Evolutionary conservation across 2,113 vertebrate genomes (phyloP).

Genomic region (Aldabrachelys gigantea): DNA sequence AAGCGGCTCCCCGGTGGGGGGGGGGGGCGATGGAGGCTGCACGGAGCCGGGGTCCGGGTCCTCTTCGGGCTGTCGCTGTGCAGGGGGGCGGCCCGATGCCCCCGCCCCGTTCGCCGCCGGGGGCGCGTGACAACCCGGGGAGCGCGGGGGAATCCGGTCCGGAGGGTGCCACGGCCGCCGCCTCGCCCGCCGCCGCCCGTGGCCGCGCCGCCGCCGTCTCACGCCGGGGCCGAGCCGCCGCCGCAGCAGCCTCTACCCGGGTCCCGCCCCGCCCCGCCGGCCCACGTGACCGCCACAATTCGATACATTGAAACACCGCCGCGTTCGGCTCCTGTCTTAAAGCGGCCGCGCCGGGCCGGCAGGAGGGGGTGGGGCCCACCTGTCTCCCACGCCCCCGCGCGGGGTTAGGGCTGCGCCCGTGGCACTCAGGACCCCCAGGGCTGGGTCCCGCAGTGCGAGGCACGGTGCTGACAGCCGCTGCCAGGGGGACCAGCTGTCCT

Average conservation of each 20-base stretch:
- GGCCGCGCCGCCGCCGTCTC: not conserved
- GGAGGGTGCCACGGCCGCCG: too few species aligned
- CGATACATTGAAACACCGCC: not conserved
- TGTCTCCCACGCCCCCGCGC: accelerated
- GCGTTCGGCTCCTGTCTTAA: not conserved
- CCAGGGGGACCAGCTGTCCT: too few species aligned
- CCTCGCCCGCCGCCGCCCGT: not conserved
- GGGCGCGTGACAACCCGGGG: too few species aligned
- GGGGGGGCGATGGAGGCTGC: too few species aligned
- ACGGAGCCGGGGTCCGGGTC: too few species aligned
- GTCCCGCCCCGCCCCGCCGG: not conserved
- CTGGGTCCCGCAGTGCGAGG: too few species aligned
- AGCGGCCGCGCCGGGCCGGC: not conserved
- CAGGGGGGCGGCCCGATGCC: too few species aligned
- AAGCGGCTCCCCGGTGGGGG: not conserved
- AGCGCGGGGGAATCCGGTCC: too few species aligned
- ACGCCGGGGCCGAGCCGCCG: not conserved
- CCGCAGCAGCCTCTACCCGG: accelerated
- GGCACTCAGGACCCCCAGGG: too few species aligned
- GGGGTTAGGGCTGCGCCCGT: too few species aligned
- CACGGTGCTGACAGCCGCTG: too few species aligned
- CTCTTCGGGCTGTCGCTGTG: not conserved
- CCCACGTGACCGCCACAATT: not conserved
- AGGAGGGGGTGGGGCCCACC: not conserved
- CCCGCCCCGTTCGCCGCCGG: too few species aligned